These are phyloP conservation scores for Oedothorax gibbosus DNA, from an alignment of 1,140 invertebrate genomes.

Conservation along the genomic window DNA sequence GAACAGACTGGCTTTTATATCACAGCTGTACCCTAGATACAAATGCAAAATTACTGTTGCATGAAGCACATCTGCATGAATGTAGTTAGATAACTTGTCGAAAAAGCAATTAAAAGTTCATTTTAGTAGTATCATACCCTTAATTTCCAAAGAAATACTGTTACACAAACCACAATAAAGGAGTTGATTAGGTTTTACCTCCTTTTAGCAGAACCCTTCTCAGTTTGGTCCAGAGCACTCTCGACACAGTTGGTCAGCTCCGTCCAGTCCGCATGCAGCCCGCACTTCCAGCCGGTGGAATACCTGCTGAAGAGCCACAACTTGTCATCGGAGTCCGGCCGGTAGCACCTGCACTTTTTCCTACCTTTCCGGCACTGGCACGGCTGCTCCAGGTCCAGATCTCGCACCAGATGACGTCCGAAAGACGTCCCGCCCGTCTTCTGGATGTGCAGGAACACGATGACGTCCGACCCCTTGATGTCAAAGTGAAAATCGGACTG, in stretches of 20 bases:
- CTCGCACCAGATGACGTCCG: conserved; percentile 92
- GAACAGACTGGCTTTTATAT: too few species aligned
- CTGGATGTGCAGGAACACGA: conserved; percentile 98
- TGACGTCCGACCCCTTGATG: conserved; percentile 90
- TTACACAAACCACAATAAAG: not conserved
- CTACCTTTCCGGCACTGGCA: conserved; percentile 87
- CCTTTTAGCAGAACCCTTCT: conserved; percentile 70
- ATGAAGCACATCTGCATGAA: too few species aligned
- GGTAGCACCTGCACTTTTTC: conserved; percentile 87
- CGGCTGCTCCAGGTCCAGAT: conserved; percentile 88
- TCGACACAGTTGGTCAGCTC: conserved; percentile 92
- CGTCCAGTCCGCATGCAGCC: conserved; percentile 98
- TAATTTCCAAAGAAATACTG: too few species aligned
- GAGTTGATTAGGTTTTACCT: conserved; percentile 58
- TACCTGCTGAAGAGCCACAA: conserved; percentile 98
- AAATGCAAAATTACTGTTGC: not conserved
- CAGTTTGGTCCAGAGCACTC: conserved; percentile 85
- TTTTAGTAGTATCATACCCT: too few species aligned
- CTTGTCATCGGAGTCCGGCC: conserved; percentile 70
- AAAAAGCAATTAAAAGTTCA: too few species aligned
- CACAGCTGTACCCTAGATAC: too few species aligned
- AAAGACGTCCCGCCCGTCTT: conserved; percentile 95
- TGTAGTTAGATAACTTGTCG: too few species aligned
- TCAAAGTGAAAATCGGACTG: conserved; percentile 65
- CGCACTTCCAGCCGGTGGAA: conserved; percentile 99